phyloP scores from a whole-genome alignment of 2,113 vertebrate species.

The Pongo pygmaeus region DNA sequence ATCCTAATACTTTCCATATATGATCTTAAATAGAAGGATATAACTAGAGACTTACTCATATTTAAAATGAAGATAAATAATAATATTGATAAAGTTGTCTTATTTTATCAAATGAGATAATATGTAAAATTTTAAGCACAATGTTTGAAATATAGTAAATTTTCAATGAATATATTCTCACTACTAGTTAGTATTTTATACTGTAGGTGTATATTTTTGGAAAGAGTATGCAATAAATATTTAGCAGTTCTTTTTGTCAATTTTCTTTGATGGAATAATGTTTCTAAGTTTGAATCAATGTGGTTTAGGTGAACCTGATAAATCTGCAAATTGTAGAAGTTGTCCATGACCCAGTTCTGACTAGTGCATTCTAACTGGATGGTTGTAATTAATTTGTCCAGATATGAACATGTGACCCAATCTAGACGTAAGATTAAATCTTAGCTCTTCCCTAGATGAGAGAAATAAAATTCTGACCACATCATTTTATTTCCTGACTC shows the following conservation, averaged over 20 bases:
- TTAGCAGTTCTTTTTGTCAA: not conserved
- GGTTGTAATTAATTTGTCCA: not conserved
- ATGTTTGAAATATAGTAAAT: not conserved
- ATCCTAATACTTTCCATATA: not conserved
- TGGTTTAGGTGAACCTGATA: not conserved
- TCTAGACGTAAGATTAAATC: not conserved
- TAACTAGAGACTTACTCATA: not conserved
- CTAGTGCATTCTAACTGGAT: not conserved
- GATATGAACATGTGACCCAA: not conserved
- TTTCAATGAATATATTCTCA: not conserved
- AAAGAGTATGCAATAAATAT: not conserved
- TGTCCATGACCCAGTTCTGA: not conserved
- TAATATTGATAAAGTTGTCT: not conserved
- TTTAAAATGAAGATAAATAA: not conserved
- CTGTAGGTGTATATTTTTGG: not conserved
- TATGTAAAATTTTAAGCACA: not conserved
- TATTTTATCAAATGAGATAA: not conserved
- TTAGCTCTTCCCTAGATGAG: not conserved
- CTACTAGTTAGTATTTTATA: not conserved
- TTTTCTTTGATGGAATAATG: not conserved
- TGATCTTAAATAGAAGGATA: not conserved
- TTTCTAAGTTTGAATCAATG: not conserved
- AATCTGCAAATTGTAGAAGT: not conserved
- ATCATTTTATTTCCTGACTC: not conserved
- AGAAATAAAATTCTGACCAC: not conserved